Evolutionary conservation across 2,113 vertebrate genomes (phyloP), one percentile per base, ranked within the genome.

Genomic region (Lynx canadensis): DNA sequence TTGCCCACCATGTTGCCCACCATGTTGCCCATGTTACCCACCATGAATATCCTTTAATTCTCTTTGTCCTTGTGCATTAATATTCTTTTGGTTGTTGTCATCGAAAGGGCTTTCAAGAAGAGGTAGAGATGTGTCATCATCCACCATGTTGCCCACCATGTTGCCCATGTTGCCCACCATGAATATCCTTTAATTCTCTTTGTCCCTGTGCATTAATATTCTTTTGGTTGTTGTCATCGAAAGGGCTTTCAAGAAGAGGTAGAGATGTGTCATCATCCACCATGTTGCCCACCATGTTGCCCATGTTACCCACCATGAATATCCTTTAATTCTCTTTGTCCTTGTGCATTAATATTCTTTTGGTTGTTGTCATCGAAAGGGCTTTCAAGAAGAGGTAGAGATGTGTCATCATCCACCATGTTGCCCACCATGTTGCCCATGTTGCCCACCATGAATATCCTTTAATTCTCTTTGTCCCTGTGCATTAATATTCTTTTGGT

Each of bases 61-160:
- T 73, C 13, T 74, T 95, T 85, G 27, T 79, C 15, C 27, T 66
- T 73, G 2, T 78, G 5, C 29, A 18, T 33, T 41, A 19, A 83
- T 52, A 18, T 18, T 31, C n/a, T 91, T 45, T 4, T 27, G 38
- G 21, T 73, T 78, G 74, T 78, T 76, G 6, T 36, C 29, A 41
- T 68, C 18, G 90, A 92, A 87, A 92, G 60, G 6, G 29, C 86
- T 94, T 87, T 83, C n/a, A 68, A 52, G 48, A 91, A 88, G 57
- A 76, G 38, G 16, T 10, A 71, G 7, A 63, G 65, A 10, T 55
- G 3, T 23, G 4, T 68, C 25, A 5, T 25, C 36, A 25, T 52
- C 15, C 5, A 48, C 38, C 38, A 21, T 0, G 1, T n/a, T 55
- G 55, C 85, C 52, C 31, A 12, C 41, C 41, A 41, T 41, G 41